Conservation (phyloP, 2,797 vertebrate genomes). For the Apogon talboti region DNA sequence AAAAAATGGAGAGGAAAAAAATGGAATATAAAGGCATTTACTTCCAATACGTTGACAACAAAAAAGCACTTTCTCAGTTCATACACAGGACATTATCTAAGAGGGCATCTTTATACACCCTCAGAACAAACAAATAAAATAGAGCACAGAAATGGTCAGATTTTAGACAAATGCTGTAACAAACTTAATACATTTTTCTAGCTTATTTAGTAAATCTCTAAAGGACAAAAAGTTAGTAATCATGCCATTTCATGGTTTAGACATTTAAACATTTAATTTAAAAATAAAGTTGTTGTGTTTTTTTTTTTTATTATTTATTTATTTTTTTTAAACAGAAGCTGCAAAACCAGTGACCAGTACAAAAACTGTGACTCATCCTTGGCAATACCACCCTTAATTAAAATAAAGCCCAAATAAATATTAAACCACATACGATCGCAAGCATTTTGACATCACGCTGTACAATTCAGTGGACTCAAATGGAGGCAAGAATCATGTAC, state of each 20-base stretch:
- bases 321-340: conserved; percentile 40
- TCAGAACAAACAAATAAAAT: conserved; percentile 64
- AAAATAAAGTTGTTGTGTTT: conserved; percentile 34
- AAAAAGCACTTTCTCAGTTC: conserved; percentile 60
- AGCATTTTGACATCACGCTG: conserved; percentile 24
- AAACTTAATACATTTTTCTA: conserved; percentile 54
- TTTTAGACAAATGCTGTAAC: conserved; percentile 49
- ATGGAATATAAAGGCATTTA: conserved; percentile 75
- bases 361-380: conserved; percentile 39
- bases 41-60: conserved; percentile 64
- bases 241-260: conserved; percentile 59
- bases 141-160: conserved; percentile 46
- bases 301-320: no score
- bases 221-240: conserved; percentile 53
- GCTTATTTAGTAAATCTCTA: conserved; percentile 41
- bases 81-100: conserved; percentile 61
- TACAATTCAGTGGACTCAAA: conserved; percentile 22
- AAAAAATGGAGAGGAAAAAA: neutral
- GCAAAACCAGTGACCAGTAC: conserved; percentile 35
- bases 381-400: conserved; percentile 42
- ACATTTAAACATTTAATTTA: conserved; percentile 48
- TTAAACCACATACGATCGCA: conserved; percentile 34
- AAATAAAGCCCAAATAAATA: conserved; percentile 58
- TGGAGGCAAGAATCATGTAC: conserved; percentile 14
- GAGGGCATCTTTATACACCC: conserved; percentile 50